A percentile compares a stretch with the other conserved stretches of the same genome.
These are phyloP conservation scores for Corythornis cristatus DNA, from an alignment of 2,113 vertebrate genomes.

Conservation along the genomic window DNA sequence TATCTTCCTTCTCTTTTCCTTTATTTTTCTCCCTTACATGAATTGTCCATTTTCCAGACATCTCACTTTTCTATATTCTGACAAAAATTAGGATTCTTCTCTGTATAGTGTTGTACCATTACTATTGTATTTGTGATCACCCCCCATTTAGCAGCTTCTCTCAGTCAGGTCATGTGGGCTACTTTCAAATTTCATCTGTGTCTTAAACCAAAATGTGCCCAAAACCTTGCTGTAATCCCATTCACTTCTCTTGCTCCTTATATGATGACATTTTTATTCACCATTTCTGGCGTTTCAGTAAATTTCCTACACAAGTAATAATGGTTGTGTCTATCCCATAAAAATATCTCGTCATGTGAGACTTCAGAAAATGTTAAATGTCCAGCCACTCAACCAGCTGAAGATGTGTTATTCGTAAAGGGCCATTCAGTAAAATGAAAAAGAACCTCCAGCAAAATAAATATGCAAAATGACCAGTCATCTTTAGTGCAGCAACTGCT, in stretches of 20 bases:
- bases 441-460: conserved; percentile 8
- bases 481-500: conserved; percentile 39
- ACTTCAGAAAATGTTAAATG: background rate
- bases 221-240: background rate
- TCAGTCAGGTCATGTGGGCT: background rate
- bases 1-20: background rate
- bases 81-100: background rate
- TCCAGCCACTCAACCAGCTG: background rate
- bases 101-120: background rate
- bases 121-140: background rate
- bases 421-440: background rate
- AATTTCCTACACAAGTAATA: background rate
- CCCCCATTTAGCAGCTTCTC: background rate
- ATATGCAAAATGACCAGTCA: conserved; percentile 13
- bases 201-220: background rate
- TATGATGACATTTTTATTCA: background rate
- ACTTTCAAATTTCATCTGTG: background rate
- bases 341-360: background rate
- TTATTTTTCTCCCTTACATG: background rate
- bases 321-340: background rate
- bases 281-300: background rate
- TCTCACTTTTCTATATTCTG: background rate
- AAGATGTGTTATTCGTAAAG: background rate
- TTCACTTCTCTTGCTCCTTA: background rate
- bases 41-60: background rate